Evolutionary conservation across 2,797 vertebrate genomes (phyloP).

Genomic region (Tamandua tetradactyla): DNA sequence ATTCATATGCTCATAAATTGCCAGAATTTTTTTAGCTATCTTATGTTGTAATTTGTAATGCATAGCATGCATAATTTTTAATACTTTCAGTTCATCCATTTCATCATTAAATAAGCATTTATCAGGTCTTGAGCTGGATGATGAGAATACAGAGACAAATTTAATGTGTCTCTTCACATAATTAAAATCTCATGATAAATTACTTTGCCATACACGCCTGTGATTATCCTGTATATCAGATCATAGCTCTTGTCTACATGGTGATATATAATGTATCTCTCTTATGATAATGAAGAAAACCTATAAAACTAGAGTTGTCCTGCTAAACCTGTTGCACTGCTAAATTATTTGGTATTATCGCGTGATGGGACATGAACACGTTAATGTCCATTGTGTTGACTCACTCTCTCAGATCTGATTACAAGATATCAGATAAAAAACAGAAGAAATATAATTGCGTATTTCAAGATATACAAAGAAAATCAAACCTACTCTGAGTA

Average conservation of each 20-base stretch:
- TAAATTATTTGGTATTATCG: neutral
- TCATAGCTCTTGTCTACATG: neutral
- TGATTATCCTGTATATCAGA: rapidly evolving
- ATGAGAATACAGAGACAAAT: slow-evolving; percentile 8
- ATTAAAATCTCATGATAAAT: slow-evolving; percentile 49
- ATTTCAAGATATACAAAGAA: neutral
- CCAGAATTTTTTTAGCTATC: neutral
- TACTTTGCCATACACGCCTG: neutral
- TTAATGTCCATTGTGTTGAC: neutral
- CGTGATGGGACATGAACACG: rapidly evolving
- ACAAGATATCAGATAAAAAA: neutral
- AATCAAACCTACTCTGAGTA: neutral
- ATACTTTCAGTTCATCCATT: neutral
- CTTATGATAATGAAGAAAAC: neutral
- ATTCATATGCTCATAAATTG: neutral
- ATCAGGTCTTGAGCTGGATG: neutral
- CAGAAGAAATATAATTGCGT: neutral
- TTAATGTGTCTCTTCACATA: neutral
- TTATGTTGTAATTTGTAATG: rapidly evolving
- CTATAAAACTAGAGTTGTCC: neutral
- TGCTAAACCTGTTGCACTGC: neutral
- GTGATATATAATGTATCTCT: neutral
- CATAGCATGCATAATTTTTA: neutral
- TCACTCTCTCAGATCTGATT: neutral
- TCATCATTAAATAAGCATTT: neutral